Evolutionary conservation across 2,797 vertebrate species (phyloP), one percentile per base, ranked within the genome.

Genomic region (Leptoclinus maculatus): DNA sequence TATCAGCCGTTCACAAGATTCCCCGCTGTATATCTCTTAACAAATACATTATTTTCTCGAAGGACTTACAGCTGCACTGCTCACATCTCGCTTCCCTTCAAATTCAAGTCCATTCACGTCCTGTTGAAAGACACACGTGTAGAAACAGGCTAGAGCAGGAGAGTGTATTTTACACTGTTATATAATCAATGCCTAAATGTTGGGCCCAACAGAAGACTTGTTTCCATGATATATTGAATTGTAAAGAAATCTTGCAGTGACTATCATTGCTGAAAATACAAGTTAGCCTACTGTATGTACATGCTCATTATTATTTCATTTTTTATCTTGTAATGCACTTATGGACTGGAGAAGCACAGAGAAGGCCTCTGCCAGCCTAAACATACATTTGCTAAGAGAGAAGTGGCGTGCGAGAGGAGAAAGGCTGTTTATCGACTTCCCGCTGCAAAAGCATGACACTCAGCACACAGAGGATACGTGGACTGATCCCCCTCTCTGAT

Each of bases 401-500:
- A 54, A 74, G 65, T 5, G 25, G 56, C 14, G 53, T 59, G 53
- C 19, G 38, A 70, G 25, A 23, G 23, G 21, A n/a, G 47, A 71
- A 65, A 0, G 53, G 54, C 41, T 80, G 72, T 84, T 88, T 85
- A 89, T 91, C 3, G 76, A 91, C 86, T 84, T 71, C 56, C 71
- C 0, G 29, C 80, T 63, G 62, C 79, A 85, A 74, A 34, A 87
- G 83, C 70, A 76, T 71, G 79, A 77, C 71, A 76, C 79, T 85
- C 60, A 78, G 69, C 83, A 83, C 74, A 79, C 74, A 80, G 83
- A 84, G 80, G 80, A 88, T 85, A 75, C 85, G 72, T 51, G 66
- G 64, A 65, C 74, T 83, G 83, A 93, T 91, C 74, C 83, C 51
- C 54, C 41, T 74, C 84, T 91, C 83, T 90, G 84, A 91, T 91